Percentiles rank a stretch among this genome's conserved stretches.
Evolutionary conservation across 2,888 invertebrate genomes (phyloP).

Genomic region (Caradrina kadenii): DNA sequence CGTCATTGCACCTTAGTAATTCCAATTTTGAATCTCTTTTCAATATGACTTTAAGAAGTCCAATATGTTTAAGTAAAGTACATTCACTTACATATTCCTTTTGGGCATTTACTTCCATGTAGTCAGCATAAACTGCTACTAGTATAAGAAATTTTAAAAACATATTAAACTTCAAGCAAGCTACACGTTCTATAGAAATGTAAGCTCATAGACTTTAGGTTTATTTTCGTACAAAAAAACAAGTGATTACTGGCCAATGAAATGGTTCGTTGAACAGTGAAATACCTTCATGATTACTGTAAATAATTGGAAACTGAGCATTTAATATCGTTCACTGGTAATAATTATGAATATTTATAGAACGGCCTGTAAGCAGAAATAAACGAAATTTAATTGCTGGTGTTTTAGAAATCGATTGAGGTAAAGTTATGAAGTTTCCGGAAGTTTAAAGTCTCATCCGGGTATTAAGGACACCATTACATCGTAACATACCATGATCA

Average conservation of each 20-base stretch:
- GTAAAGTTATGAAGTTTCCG: conserved; percentile 12
- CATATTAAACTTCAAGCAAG: conserved; percentile 32
- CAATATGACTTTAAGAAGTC: background rate
- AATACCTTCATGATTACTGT: conserved; percentile 24
- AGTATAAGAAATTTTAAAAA: conserved; percentile 25
- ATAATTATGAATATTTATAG: conserved; percentile 31
- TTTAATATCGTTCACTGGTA: conserved; percentile 22
- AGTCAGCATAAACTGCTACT: background rate
- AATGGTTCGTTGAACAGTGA: conserved; percentile 50
- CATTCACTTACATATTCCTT: conserved; percentile 49
- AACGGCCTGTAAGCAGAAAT: conserved; percentile 4
- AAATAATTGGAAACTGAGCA: conserved; percentile 8
- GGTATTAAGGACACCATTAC: background rate
- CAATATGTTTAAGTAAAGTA: background rate
- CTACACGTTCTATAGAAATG: background rate
- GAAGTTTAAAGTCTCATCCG: background rate
- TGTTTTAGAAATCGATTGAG: conserved; percentile 1
- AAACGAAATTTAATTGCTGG: background rate
- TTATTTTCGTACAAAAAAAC: conserved; percentile 9
- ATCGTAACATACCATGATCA: no score
- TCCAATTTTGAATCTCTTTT: no score
- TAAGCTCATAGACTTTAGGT: background rate
- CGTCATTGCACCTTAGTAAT: no score
- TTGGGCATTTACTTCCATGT: conserved; percentile 12
- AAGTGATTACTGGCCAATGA: conserved; percentile 26